These are phyloP conservation scores for Dynastes hyllus DNA, from an alignment of 2,888 invertebrate genomes.

Conservation along the genomic window DNA sequence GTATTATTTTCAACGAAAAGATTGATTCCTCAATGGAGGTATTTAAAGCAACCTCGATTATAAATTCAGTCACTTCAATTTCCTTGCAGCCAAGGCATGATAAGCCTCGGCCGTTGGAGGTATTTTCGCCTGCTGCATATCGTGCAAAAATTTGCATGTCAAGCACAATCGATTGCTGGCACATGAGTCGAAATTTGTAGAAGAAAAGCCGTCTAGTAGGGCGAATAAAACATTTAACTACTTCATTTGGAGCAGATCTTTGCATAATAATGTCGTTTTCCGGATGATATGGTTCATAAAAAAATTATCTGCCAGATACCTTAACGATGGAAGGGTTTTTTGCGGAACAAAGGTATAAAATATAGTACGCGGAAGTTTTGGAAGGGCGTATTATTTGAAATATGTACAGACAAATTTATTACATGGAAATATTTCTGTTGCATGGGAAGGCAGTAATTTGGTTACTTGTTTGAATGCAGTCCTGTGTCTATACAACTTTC, in stretches of 20 bases:
- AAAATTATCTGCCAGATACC: conserved; percentile 20
- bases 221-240: conserved; percentile 36
- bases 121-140: conserved; percentile 31
- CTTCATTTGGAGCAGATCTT: conserved; percentile 35
- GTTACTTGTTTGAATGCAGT: no score
- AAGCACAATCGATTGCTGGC: conserved; percentile 44
- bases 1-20: conserved; percentile 18
- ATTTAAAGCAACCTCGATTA: conserved; percentile 21
- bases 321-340: not conserved
- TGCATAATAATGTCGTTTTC: conserved; percentile 37
- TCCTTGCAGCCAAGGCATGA: conserved; percentile 21
- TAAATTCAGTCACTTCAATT: conserved; percentile 47
- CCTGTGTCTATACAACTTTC: no score
- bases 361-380: not conserved
- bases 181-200: conserved; percentile 44
- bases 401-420: no score
- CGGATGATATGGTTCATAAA: conserved; percentile 33
- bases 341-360: not conserved
- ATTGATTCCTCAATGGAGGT: conserved; percentile 27
- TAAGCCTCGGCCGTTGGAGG: not conserved
- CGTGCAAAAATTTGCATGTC: conserved; percentile 38
- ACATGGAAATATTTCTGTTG: no score
- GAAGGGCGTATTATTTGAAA: no score
- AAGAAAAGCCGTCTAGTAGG: conserved; percentile 1
- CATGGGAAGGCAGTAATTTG: no score